These are phyloP conservation scores for Saxidomus purpurata DNA, from an alignment of 1,140 invertebrate species.

Conservation along the genomic window DNA sequence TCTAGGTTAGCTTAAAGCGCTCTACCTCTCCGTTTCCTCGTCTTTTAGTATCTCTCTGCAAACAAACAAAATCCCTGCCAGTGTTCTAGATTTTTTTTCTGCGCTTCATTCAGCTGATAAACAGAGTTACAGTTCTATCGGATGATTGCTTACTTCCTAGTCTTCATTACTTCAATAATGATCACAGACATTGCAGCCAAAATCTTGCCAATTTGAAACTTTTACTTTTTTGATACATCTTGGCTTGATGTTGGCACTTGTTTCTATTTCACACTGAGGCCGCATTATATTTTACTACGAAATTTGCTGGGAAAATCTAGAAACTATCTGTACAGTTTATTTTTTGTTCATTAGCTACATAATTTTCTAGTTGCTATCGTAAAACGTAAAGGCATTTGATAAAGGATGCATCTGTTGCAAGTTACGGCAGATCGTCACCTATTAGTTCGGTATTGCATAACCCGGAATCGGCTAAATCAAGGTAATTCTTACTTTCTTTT, in stretches of 20 bases:
- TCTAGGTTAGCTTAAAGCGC: no score
- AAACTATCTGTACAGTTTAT: background rate
- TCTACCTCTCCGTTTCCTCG: no score
- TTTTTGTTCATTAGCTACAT: conserved; percentile 31
- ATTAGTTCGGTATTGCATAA: background rate
- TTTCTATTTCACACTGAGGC: conserved; percentile 18
- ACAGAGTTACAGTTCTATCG: background rate
- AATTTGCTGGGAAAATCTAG: conserved; percentile 29
- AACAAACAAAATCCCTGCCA: background rate
- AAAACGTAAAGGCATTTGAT: conserved; percentile 29
- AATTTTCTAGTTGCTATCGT: conserved; percentile 4
- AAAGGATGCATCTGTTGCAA: conserved; percentile 5
- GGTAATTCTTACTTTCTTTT: no score
- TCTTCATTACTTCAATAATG: background rate
- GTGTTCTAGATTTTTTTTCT: background rate
- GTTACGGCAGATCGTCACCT: background rate
- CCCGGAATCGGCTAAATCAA: background rate
- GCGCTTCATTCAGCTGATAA: background rate
- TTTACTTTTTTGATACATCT: conserved; percentile 3
- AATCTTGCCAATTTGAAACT: conserved; percentile 12
- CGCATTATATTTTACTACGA: conserved; percentile 15
- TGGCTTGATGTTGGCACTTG: background rate
- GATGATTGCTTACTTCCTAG: background rate
- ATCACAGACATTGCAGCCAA: background rate
- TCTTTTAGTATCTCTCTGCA: no score